phyloP scores from a whole-genome alignment of 2,797 vertebrate genomes.

The Mareca penelope region DNA sequence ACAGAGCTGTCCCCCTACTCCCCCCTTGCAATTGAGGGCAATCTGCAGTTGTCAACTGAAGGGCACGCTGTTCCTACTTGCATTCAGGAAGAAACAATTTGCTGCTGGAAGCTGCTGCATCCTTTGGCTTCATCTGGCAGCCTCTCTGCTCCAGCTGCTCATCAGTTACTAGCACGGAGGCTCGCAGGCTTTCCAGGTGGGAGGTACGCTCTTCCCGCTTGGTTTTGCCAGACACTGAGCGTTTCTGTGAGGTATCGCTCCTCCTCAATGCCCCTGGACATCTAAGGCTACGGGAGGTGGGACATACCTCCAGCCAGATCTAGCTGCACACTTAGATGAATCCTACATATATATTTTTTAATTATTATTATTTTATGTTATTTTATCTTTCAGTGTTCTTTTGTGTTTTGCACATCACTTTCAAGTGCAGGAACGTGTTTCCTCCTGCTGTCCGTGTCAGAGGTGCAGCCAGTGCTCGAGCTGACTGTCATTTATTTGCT shows the following conservation, averaged over 20 bases:
- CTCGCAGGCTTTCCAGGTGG: neutral
- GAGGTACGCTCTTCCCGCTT: neutral
- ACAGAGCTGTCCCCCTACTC: neutral
- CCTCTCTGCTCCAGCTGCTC: neutral
- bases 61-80: neutral
- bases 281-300: neutral
- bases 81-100: constrained; percentile 10
- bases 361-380: neutral
- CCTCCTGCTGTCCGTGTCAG: neutral
- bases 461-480: neutral
- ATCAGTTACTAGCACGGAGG: neutral
- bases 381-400: neutral
- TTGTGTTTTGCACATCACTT: neutral
- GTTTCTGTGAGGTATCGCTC: neutral
- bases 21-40: neutral
- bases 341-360: neutral
- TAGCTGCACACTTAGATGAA: neutral
- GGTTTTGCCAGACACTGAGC: neutral
- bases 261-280: neutral
- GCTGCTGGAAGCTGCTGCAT: constrained; percentile 13
- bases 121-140: neutral
- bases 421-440: neutral
- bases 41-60: neutral
- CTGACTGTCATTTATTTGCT: constrained; percentile 17
- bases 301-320: neutral